phyloP scores from a whole-genome alignment of 37 sponge, comb jelly and placozoan genomes.

The Mnemiopsis leidyi region DNA sequence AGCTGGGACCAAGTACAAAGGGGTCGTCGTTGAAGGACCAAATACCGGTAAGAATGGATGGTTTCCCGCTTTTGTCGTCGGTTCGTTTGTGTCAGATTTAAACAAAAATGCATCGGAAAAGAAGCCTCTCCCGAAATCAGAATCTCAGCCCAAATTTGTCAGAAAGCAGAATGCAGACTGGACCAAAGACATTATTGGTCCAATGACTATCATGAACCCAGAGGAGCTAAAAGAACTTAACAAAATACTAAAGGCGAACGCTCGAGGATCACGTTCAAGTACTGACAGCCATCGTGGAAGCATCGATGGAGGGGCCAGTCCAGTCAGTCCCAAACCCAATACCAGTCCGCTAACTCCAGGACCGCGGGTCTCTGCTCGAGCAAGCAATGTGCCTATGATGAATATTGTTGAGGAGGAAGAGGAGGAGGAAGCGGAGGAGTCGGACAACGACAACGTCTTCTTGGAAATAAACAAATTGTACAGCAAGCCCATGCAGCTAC shows the following conservation, averaged over 20 bases:
- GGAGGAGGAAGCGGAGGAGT: slow-evolving; percentile 33
- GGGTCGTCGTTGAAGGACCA: background rate
- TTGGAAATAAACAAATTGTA: background rate
- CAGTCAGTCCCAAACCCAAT: background rate
- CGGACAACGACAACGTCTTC: background rate
- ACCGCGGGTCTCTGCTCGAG: background rate
- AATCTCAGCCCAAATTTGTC: slow-evolving; percentile 4
- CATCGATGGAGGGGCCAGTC: background rate
- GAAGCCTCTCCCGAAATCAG: slow-evolving; percentile 23
- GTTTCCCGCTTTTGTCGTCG: slow-evolving; percentile 2
- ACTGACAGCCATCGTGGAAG: background rate
- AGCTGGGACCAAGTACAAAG: slow-evolving; percentile 11
- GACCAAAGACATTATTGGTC: slow-evolving; percentile 23
- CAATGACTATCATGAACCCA: slow-evolving; percentile 30
- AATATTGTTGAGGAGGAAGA: slow-evolving; percentile 9
- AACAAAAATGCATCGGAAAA: background rate
- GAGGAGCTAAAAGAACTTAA: slow-evolving; percentile 10
- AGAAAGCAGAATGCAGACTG: slow-evolving; percentile 37
- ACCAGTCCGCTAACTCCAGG: background rate
- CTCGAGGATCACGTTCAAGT: background rate
- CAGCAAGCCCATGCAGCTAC: background rate
- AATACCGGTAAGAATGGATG: background rate
- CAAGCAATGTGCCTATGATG: background rate
- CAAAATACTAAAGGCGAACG: slow-evolving; percentile 3
- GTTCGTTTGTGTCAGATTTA: background rate